phyloP scores from a whole-genome alignment of 2,888 invertebrate genomes.

The Nowickia ferox region DNA sequence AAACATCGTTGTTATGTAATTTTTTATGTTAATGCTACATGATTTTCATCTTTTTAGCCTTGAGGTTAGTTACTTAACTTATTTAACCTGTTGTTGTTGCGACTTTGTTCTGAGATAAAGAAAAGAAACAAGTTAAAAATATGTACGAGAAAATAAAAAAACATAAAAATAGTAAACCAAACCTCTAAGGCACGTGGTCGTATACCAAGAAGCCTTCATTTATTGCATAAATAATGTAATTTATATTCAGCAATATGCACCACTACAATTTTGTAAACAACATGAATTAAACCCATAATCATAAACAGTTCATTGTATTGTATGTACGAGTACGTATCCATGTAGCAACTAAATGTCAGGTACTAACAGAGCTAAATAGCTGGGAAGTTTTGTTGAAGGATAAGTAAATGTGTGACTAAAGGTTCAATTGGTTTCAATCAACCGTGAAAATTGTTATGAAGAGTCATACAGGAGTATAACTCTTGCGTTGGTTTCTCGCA shows the following conservation, averaged over 20 bases:
- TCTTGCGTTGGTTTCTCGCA: too few species aligned
- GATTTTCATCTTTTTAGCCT: conserved; percentile 14
- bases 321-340: too few species aligned
- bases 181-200: conserved; percentile 3
- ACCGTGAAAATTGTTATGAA: too few species aligned
- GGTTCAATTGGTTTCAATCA: too few species aligned
- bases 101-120: not conserved
- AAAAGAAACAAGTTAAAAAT: not conserved
- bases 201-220: not conserved
- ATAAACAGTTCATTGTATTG: not conserved
- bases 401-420: too few species aligned
- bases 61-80: conserved; percentile 25
- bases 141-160: not conserved
- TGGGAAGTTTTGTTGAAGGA: too few species aligned
- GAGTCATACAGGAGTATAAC: too few species aligned
- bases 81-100: not conserved
- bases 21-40: not conserved
- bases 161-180: conserved; percentile 5
- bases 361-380: too few species aligned
- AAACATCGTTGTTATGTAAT: not conserved
- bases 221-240: not conserved
- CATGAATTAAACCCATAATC: not conserved
- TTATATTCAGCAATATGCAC: not conserved
- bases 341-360: too few species aligned
- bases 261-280: not conserved